Percentiles rank a stretch among this genome's conserved stretches.
Evolutionary conservation across 2,113 vertebrate species (phyloP).

Genomic region (Cebidichthys violaceus): DNA sequence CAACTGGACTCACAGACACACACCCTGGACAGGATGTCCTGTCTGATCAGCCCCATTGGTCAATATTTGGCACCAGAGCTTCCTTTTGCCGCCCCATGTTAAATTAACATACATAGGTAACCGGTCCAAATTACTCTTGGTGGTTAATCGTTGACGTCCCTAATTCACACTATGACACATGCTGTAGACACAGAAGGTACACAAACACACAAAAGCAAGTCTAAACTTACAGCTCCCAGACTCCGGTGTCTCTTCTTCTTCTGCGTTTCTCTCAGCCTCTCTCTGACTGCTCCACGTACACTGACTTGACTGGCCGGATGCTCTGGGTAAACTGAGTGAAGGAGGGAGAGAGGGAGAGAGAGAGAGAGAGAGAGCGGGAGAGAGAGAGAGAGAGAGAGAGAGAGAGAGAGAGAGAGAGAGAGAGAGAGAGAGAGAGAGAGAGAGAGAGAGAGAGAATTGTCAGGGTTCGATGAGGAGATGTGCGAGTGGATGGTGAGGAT

Average conservation of each 20-base stretch:
- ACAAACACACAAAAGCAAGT: neutral
- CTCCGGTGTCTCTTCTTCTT: constrained; percentile 55
- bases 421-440: neutral
- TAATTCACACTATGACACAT: neutral
- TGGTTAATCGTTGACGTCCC: neutral
- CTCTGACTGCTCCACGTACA: constrained; percentile 85
- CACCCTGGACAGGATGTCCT: neutral
- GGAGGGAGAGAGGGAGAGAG: neutral
- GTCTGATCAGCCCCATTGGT: neutral
- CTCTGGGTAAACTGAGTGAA: constrained; percentile 77
- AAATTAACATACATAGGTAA: neutral
- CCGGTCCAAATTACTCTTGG: neutral
- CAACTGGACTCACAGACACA: neutral
- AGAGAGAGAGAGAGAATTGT: neutral
- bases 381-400: neutral
- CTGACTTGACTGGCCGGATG: constrained; percentile 78
- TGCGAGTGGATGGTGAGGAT: neutral
- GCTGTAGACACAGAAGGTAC: neutral
- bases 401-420: neutral
- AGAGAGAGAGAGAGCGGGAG: neutral
- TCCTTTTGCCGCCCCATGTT: neutral
- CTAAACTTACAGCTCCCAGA: constrained; percentile 73
- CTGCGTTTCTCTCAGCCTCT: constrained; percentile 81
- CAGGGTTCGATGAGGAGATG: neutral
- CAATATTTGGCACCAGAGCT: neutral